Base-by-base conservation (phyloP, 2,113 vertebrate species). In the Fregata magnificens region DNA sequence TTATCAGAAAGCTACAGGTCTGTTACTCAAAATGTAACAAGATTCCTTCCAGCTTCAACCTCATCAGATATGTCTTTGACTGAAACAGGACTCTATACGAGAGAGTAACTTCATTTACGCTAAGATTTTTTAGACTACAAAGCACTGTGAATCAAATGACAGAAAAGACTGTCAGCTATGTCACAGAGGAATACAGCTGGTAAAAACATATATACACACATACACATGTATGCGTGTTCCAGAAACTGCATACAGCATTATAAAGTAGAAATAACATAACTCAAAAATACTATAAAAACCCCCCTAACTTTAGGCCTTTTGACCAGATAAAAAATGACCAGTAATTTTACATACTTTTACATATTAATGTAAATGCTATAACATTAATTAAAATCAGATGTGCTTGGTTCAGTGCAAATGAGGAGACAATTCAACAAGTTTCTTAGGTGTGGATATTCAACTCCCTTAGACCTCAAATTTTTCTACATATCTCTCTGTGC, bases 221-320 rank as follows among this genome's bases (percentile, higher is more conserved):
- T 4, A 38, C 8, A 53, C 4, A 28, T 3, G 6, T 16, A 34
- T 4, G 7, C 0, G 0, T 53, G 19, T 63, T 69, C 47, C 36
- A 80, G 63, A 79, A 69, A 15, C 25, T 20, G 5, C 40, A 44
- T n/a, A 26, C 13, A 55, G 11, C 5, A 0, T 44, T 59, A 61
- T 22, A 26, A 52, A 73, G 17, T 28, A 38, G 42, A 78, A 83
- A 34, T 13, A 63, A 36, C 8, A 12, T 21, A 62, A 40, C 16
- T 45, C 20, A 62, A 59, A 83, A 73, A 32, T 62, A 22, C 26
- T 61, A 24, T 34, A 15, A 62, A 66, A 61, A 29, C 2, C 2
- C 3, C 4, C 8, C 28, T n/a, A 86, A n/a, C 19, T 36, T 24
- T 24, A 58, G 10, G 44, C 42, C 55, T 84, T 80, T 63, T n/a